Base-by-base conservation (phyloP, 2,113 vertebrate genomes). In the Elephas maximus region DNA sequence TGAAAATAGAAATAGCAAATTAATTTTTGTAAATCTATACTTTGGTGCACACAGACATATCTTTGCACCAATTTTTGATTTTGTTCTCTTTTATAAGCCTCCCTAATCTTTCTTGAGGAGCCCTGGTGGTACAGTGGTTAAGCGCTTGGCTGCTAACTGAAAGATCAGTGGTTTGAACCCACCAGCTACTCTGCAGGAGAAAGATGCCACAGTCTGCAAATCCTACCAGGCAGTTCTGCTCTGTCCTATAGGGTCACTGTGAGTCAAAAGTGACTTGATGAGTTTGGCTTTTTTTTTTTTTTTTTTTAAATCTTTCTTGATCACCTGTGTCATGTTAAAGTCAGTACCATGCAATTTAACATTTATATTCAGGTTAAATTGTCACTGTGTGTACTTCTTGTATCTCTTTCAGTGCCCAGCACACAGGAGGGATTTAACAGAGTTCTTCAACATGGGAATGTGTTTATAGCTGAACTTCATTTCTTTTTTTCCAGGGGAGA, bases 401-500 rank as follows among this genome's bases (percentile, higher is more conserved):
- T 41, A 12, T 87, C 60, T 93, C 48, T 81, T 80, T 41, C 2
- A 33, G 33, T 88, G 4, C 41, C 60, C 21, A 82, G 41, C 48
- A 73, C 23, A 81, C 41, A 88, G 76, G 53, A 93, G 71, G 28
- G 65, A 71, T 81, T 95, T 96, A 77, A 85, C 82, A n/a, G 37
- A 76, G 26, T 92, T 57, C 0, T 93, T 96, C 88, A 44, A 26
- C 53, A 6, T 57, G 45, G 71, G 95, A 28, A 79, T 96, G 26
- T 79, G 33, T 95, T 92, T 97, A 23, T 95, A 93, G 73, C 87
- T 93, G 81, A 96, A 92, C 41, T 95, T 90, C 48, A 3, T 97
- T 87, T 96, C 80, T 88, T 33, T 84, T 62, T 44, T 97, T 98
- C 37, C 98, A 99, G 99, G 99, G 98, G 99, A 99, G 98, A 99